Base-by-base conservation (phyloP, 2,888 invertebrate species). In the Iphiclides podalirius region DNA sequence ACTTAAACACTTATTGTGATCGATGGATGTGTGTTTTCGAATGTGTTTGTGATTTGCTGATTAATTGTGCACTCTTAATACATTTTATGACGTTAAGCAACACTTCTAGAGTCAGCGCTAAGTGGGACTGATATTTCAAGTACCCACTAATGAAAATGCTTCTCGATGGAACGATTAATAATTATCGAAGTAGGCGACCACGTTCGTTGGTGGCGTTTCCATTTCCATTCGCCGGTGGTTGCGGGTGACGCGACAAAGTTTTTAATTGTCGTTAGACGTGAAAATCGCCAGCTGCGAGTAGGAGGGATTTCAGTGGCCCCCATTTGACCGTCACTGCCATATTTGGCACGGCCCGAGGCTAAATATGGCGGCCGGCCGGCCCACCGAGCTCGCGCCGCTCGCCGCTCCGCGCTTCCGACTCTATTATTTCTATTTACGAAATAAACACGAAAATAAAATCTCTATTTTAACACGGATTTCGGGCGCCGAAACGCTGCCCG, bases 221-320 rank as follows among this genome's bases (percentile, higher is more conserved):
- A 8, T 35, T 43, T 15, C 20, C 47, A 38, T 14, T 31, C 20
- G 20, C 9, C 16, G 39, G 55, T 55, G 57, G 53, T 57, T 61
- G 59, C 59, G 57, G 59, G 66, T 75, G 67, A 81, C 83, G 87
- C 86, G 20, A 20, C 20, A 80, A 79, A 76, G 77, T 85, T 87
- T 84, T 84, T 84, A 85, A 84, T 85, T 85, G 82, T 31, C 11
- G 11, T 83, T 86, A 84, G 79, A 83, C 77, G 78, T 83, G 86
- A 85, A 88, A 87, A 87, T 83, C 79, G 79, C 78, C 84, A 83
- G 82, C 75, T 82, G 84, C 80, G 75, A 79, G 86, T 80, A 92
- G 92, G 93, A 93, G 93, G 93, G 93, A 93, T 93, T 92, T 92
- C 91, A 90, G 91, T 91, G 92, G 91, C 89, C 94, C 93, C 92